Evolutionary conservation across 1,140 invertebrate species (phyloP), one percentile per base, ranked within the genome.

Genomic region (Calycopis cecrops): DNA sequence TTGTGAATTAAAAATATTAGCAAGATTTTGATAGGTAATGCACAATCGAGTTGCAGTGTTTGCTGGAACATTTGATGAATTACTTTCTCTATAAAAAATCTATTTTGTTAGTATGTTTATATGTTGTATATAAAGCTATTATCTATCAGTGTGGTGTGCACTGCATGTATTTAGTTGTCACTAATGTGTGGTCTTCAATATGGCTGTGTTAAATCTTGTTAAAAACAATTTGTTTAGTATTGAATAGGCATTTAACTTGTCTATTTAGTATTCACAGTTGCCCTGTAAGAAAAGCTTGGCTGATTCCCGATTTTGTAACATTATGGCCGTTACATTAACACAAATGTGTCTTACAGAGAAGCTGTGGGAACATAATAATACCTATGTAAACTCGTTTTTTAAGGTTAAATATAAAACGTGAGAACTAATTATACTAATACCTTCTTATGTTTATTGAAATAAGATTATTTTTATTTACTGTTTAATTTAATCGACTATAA

Each of bases 281-380:
- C 78, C 71, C 79, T 85, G 83, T 84, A 86, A 85, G 79, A 70
- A 59, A 63, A 55, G 48, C 48, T 34, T 48, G 21, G 3, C 10
- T 51, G n/a, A 38, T 1, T 11, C 4, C 35, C 33, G 44, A 37
- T 37, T 55, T 40, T 48, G 40, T 57, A 53, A 38, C 58, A 71
- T 77, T 85, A 83, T 87, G 81, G 84, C 84, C 63, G 80, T 87
- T 87, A 85, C 84, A 79, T 84, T 76, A n/a, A 72, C 73, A 73
- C 62, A 48, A 50, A 61, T 64, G 64, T 68, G 65, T 75, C 79
- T 84, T 87, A 82, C 81, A 87, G 84, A 84, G 79, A 78, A 81
- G 74, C 81, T 85, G 79, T 84, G 79, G 73, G 71, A 73, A 56
- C 21, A 21, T 55, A 34, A 51, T n/a, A 48, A 37, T 57, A 48